Evolutionary conservation across 1,140 invertebrate genomes (phyloP), one percentile per base, ranked within the genome.

Genomic region (Pseudomyrmex flavicornis): DNA sequence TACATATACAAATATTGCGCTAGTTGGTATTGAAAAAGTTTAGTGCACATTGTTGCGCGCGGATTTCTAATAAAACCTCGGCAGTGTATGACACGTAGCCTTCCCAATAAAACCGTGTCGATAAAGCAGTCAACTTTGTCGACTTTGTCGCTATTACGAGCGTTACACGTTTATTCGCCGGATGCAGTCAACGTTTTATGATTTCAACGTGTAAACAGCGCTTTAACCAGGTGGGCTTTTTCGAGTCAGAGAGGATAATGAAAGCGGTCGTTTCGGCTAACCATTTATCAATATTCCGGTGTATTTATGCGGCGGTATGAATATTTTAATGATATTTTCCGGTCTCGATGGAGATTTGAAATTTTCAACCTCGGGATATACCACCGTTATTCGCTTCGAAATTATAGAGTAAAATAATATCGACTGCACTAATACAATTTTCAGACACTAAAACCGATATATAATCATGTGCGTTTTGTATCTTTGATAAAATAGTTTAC

Each of bases 11-110:
- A 75, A 13, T 9, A n/a, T n/a, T n/a, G 35, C 35, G 35, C 35
- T 3, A 62, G 56, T 48, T 20, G 61, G 84, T 88, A 91, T 92
- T 90, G 90, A 92, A 92, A 92, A 91, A 92, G 88, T 92, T 91
- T 54, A 46, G 68, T 50, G 69, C 35, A 35, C 5, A 35, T 54
- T 74, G 85, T 83, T 69, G 87, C 58, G 80, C 73, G 87, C 58
- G 80, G 73, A 90, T 90, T 88, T 91, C 85, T 92, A 90, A 92
- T 92, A 91, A 89, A 92, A 84, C 54, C 62, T 56, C n/a, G 10
- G 50, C 52, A 26, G 59, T 56, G 26, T 72, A 26, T 46, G 56
- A 26, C 17, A 75, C 72, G 52, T 69, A 70, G 74, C 66, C 68
- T 84, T 91, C 70, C 86, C 89, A 90, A 91, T 91, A 90, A 90